Evolutionary conservation across 2,113 vertebrate genomes (phyloP), one percentile per base, ranked within the genome.

Genomic region (Phainopepla nitens): DNA sequence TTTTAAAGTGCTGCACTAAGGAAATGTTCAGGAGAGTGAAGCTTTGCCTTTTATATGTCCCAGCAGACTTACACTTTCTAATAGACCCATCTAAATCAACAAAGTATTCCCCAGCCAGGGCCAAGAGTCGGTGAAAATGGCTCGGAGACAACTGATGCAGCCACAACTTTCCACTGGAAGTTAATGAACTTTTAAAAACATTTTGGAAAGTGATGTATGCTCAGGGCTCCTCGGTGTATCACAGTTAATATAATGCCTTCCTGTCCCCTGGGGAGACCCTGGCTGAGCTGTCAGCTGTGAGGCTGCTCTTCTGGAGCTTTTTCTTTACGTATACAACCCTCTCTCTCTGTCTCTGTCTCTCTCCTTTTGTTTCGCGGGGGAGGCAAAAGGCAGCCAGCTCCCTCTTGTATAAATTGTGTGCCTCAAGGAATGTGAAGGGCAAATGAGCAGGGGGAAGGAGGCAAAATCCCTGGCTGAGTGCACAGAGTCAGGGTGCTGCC

Each of bases 131-230:
- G 87, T 1, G 2, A 93, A 96, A 96, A 97, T 85, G 86, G 73
- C 96, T 95, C 3, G 10, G 77, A 89, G 95, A 93, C 90, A 86
- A 69, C 89, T 42, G 82, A 65, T 77, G 79, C 94, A 92, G 92
- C 95, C 89, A 69, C 95, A 89, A 92, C 93, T 96, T 97, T 94
- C 95, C 92, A 58, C 82, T 93, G 91, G 87, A 96, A 97, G 93
- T 96, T 96, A 97, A 96, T 96, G 96, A 97, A 96, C 96, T 97
- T 97, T 64, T 84, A 92, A 97, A 95, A 97, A 96, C 87, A 94
- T 84, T 95, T 96, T 93, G 81, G 92, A 22, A 92, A 89, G 71
- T 84, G 95, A 95, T 94, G 83, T 78, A 90, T 88, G 95, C 18
- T 0, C 53, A 16, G 87, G 60, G 84, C 76, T 91, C 76, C 94